Base-by-base conservation (phyloP, 2,113 vertebrate species). In the Anseranas semipalmata region DNA sequence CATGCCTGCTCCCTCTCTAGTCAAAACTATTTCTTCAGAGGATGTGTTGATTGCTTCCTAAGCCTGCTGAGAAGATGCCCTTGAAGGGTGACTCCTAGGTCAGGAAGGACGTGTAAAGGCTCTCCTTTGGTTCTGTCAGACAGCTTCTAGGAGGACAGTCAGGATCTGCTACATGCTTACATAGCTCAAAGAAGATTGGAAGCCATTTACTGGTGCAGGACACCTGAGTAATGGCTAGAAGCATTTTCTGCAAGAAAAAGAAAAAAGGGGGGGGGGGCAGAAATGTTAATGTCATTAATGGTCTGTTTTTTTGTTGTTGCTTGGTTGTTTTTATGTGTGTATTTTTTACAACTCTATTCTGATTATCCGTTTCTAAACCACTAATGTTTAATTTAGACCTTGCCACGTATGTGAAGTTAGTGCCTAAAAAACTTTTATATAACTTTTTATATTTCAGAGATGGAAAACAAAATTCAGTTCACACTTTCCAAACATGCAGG, bases 1-100 rank as follows among this genome's bases (percentile, higher is more conserved):
- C 32, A 60, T 52, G 53, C 10, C 24, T 72, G 24, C 25, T 75
- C 4, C 35, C 18, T 82, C 50, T 56, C 22, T 60, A 80, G 43
- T 19, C 33, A 79, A 90, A 48, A 32, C 12, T 3, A 11, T 25
- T 66, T 82, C 32, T 71, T 87, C 56, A 65, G 79, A 76, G 11
- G 25, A 45, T 15, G 8, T 35, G 43, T 9, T 68, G n/a, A 71
- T 75, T 0, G 0, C 16, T 63, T 74, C 13, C 11, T 22, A 16
- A 75, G 32, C 21, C 28, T 39, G 19, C 14, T 68, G 62, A 82
- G 39, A 70, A 65, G 11, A 65, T 19, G 14, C 7, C 9, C 27
- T 35, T 79, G 28, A 79, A 74, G n/a, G 30, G 27, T 27, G 33
- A 41, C 12, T 53, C 3, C 2, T 30, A 78, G 45, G 20, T 37